Conservation (phyloP, 2,113 vertebrate species). For the Chloroceryle aenea region DNA sequence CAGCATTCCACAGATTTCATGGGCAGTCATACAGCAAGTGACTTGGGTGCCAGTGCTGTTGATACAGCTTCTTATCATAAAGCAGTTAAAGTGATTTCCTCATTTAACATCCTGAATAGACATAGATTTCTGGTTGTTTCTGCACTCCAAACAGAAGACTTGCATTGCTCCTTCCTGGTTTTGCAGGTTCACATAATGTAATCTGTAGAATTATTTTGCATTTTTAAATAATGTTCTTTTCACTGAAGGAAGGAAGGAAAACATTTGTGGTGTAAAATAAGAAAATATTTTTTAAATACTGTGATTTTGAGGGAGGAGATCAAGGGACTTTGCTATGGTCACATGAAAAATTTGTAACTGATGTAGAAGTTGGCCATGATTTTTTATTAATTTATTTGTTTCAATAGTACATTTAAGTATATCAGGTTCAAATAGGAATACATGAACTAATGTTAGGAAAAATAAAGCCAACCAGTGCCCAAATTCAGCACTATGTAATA, state of each 20-base stretch:
- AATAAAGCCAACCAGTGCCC: not conserved
- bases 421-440: not conserved
- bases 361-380: not conserved
- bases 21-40: not conserved
- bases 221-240: not conserved
- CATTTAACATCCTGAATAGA: not conserved
- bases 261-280: not conserved
- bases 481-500: not conserved
- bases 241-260: not conserved
- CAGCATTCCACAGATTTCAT: not conserved
- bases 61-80: not conserved
- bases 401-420: not conserved
- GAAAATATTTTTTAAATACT: not conserved
- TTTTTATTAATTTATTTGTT: not conserved
- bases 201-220: not conserved
- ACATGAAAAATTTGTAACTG: not conserved
- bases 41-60: not conserved
- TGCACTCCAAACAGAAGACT: not conserved
- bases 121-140: not conserved
- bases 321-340: not conserved
- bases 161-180: not conserved
- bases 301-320: not conserved
- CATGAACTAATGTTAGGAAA: not conserved
- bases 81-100: not conserved
- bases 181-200: fast-evolving